Conservation (phyloP, 2,797 vertebrate genomes). For the Danio albolineatus region DNA sequence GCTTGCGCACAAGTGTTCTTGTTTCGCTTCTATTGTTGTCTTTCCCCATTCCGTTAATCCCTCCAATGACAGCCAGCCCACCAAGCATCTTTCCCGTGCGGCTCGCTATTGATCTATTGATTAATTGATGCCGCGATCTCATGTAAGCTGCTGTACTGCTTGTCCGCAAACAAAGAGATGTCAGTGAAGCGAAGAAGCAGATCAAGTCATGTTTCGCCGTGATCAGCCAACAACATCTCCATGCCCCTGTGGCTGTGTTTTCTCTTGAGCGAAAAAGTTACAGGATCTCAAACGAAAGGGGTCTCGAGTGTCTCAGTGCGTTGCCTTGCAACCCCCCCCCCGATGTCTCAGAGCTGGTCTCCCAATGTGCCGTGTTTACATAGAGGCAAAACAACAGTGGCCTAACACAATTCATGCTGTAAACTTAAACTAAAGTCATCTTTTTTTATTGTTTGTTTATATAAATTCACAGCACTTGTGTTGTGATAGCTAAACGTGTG, state of each 20-base stretch:
- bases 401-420: constrained; percentile 1
- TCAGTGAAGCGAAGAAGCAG: constrained; percentile 33
- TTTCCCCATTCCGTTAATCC: constrained; percentile 18
- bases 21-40: constrained; percentile 32
- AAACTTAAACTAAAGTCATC: neutral
- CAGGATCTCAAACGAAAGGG: constrained; percentile 21
- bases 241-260: constrained; percentile 9
- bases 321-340: constrained; percentile 12
- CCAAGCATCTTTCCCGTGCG: constrained; percentile 26
- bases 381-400: neutral
- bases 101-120: constrained; percentile 41
- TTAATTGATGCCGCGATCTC: constrained; percentile 28
- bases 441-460: neutral
- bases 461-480: neutral
- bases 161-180: constrained; percentile 34
- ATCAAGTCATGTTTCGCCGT: constrained; percentile 1
- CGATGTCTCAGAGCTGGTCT: neutral
- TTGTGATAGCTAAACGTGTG: constrained; percentile 3
- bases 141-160: constrained; percentile 26
- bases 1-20: constrained; percentile 42
- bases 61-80: constrained; percentile 27
- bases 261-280: constrained; percentile 31
- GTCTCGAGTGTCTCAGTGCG: constrained; percentile 6
- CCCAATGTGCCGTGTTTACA: neutral
- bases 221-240: constrained; percentile 11